A percentile compares a stretch with the other conserved stretches of the same genome.
These are phyloP conservation scores for Peucedramus taeniatus DNA, from an alignment of 2,113 vertebrate species.

Conservation along the genomic window DNA sequence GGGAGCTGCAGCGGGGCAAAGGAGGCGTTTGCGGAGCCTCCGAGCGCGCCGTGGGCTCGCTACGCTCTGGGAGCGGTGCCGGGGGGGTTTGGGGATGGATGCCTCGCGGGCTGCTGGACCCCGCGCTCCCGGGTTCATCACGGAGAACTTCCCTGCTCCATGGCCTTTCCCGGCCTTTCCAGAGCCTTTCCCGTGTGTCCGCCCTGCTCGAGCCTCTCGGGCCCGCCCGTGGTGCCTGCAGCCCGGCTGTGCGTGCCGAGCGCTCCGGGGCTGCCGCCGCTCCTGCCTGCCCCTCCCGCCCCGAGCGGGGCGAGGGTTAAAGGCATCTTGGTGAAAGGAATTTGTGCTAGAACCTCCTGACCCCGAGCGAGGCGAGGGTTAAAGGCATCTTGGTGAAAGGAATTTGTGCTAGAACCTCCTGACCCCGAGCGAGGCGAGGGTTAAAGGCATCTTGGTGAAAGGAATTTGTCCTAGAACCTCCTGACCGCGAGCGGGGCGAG, in stretches of 20 bases:
- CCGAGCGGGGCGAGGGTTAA: too few relatives aligned
- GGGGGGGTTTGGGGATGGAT: too few relatives aligned
- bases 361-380: neutral
- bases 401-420: too few relatives aligned
- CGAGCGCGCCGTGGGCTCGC: neutral
- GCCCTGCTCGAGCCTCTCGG: neutral
- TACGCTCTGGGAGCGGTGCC: accelerated
- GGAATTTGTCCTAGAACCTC: neutral
- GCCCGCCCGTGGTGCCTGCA: accelerated
- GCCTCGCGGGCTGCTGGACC: neutral
- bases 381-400: neutral
- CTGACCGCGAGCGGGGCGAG: accelerated
- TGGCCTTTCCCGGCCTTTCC: neutral
- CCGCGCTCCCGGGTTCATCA: neutral
- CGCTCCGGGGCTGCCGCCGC: neutral
- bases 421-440: too few relatives aligned
- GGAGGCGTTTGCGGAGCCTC: neutral
- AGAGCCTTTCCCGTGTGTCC: neutral
- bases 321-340: neutral
- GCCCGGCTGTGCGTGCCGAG: too few relatives aligned
- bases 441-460: neutral
- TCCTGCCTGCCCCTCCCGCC: neutral
- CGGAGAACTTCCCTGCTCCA: accelerated
- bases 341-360: neutral
- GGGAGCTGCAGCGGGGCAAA: neutral